These are phyloP conservation scores for Belgica antarctica DNA, from an alignment of 2,888 invertebrate species.

Conservation along the genomic window DNA sequence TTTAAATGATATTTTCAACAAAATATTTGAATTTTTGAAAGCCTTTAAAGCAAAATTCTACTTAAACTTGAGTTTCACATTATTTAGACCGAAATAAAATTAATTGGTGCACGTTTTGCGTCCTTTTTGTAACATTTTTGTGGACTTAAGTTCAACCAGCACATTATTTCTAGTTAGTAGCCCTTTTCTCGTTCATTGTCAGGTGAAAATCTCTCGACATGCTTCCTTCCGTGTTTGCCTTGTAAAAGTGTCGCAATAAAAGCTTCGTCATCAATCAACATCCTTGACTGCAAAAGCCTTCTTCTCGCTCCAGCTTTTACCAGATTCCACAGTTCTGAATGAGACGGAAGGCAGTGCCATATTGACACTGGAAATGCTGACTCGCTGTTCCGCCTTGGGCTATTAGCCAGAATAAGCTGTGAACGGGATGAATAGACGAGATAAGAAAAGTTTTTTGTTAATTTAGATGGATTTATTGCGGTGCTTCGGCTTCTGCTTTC, in stretches of 20 bases:
- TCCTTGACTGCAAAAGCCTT: too few species aligned
- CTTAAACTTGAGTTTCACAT: too few species aligned
- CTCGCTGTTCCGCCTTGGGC: constrained; percentile 55
- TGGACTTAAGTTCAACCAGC: too few species aligned
- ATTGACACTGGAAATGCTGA: constrained; percentile 55
- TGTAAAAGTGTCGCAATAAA: too few species aligned
- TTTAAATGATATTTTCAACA: too few species aligned
- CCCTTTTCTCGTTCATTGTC: not conserved
- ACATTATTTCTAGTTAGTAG: not conserved
- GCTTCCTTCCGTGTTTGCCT: too few species aligned
- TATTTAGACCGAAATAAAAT: too few species aligned
- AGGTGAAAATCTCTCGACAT: not conserved
- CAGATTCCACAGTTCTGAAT: constrained; percentile 39
- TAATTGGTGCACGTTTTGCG: too few species aligned
- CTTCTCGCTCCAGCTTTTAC: constrained; percentile 21
- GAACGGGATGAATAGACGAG: too few species aligned
- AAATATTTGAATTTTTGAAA: too few species aligned
- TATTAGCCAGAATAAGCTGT: constrained; percentile 54
- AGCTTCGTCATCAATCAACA: constrained; percentile 23
- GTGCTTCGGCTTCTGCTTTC: not conserved
- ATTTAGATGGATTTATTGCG: constrained; percentile 35
- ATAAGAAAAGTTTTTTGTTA: not conserved
- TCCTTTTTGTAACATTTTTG: too few species aligned
- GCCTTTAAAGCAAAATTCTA: too few species aligned
- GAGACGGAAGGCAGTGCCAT: constrained; percentile 47